These are phyloP conservation scores for Laodelphax striatellus DNA, from an alignment of 1,140 invertebrate genomes.

Conservation along the genomic window DNA sequence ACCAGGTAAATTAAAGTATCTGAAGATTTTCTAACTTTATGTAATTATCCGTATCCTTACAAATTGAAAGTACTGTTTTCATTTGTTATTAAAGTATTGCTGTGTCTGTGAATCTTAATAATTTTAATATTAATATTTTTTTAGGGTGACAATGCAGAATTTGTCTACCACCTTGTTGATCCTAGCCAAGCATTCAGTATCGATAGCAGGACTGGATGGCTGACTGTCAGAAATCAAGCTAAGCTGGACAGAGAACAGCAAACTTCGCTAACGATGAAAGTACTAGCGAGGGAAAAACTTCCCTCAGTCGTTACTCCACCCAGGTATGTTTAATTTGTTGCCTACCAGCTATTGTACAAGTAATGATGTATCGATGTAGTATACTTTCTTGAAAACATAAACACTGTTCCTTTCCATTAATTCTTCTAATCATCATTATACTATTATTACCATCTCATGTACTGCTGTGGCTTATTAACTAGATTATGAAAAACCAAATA, in stretches of 20 bases:
- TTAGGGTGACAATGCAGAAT: slow-evolving; percentile 68
- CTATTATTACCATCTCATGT: no score
- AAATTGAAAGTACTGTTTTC: no score
- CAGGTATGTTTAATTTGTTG: slow-evolving; percentile 1
- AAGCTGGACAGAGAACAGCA: slow-evolving; percentile 67
- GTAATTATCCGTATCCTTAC: no score
- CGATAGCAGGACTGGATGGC: slow-evolving; percentile 66
- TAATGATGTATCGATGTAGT: no score
- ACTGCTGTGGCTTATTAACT: no score
- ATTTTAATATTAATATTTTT: slow-evolving; percentile 2
- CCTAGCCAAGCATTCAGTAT: slow-evolving; percentile 63
- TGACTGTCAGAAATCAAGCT: slow-evolving; percentile 68
- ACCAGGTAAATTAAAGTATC: slow-evolving; percentile 49
- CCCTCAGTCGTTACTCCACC: slow-evolving; percentile 37
- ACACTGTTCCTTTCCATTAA: no score
- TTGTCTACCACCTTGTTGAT: slow-evolving; percentile 65
- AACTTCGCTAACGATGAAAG: slow-evolving; percentile 52
- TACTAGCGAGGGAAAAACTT: slow-evolving; percentile 61
- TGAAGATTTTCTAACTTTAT: no score
- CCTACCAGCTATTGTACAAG: background rate
- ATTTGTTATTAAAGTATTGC: no score
- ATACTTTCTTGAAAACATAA: no score
- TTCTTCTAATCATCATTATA: no score
- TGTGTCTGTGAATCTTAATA: no score
- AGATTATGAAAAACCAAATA: no score